Evolutionary conservation across 2,888 invertebrate species (phyloP).

Genomic region (Stegana nigrithorax): DNA sequence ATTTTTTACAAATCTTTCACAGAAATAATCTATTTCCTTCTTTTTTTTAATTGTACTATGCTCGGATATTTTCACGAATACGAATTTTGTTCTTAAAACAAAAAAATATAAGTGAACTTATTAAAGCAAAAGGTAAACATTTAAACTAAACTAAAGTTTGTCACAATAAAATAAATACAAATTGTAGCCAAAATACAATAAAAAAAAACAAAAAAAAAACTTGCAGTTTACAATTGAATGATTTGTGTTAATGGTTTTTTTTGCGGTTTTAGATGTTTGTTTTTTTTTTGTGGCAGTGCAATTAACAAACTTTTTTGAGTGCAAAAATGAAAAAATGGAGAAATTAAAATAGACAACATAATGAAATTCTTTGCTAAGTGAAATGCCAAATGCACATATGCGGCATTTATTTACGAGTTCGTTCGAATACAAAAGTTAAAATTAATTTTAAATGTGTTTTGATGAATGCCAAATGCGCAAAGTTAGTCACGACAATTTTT

Average conservation of each 20-base stretch:
- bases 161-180: too few species aligned
- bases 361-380: background rate
- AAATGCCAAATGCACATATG: constrained; percentile 12
- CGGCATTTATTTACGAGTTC: background rate
- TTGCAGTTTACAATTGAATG: too few species aligned
- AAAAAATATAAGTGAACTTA: too few species aligned
- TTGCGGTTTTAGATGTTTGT: background rate
- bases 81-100: constrained; percentile 1
- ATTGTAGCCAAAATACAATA: too few species aligned
- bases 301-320: constrained; percentile 3
- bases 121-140: constrained; percentile 13
- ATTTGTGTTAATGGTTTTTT: constrained; percentile 15
- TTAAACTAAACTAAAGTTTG: too few species aligned
- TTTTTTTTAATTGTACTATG: background rate
- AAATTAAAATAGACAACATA: background rate
- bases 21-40: background rate
- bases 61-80: background rate
- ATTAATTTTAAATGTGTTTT: constrained; percentile 5
- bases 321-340: background rate
- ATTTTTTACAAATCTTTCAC: constrained; percentile 24
- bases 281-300: constrained; percentile 2
- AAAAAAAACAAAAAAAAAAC: too few species aligned
- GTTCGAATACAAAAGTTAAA: background rate
- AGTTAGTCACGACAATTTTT: constrained; percentile 6
- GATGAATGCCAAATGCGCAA: constrained; percentile 10